Evolutionary conservation across 2,113 vertebrate genomes (phyloP).

Genomic region (Todiramphus chloris): DNA sequence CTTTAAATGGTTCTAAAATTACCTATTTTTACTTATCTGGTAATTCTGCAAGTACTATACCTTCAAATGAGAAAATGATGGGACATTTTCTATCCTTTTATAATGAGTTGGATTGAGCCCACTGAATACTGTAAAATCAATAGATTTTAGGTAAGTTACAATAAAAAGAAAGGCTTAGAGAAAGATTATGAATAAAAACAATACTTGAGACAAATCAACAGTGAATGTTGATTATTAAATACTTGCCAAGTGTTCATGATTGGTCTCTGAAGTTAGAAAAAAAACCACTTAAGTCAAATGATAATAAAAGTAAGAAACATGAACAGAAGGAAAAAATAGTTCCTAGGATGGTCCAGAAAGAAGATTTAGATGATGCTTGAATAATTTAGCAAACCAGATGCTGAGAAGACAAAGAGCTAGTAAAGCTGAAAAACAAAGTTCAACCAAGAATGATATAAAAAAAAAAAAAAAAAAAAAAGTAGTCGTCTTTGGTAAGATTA

Average conservation of each 20-base stretch:
- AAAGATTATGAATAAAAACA: not conserved
- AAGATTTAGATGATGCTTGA: not conserved
- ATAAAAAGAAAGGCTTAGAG: not conserved
- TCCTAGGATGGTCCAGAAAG: not conserved
- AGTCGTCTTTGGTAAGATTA: not conserved
- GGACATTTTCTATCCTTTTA: not conserved
- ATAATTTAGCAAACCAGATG: conserved; percentile 10
- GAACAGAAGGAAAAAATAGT: not conserved
- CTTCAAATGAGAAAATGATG: not conserved
- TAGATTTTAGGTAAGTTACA: not conserved
- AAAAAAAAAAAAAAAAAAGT: not conserved
- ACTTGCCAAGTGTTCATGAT: not conserved
- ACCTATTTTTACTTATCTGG: not conserved
- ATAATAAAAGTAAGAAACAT: not conserved
- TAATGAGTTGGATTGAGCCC: not conserved
- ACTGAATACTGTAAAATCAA: not conserved
- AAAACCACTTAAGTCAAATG: not conserved
- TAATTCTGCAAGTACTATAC: not conserved
- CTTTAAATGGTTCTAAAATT: not conserved
- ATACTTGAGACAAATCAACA: not conserved
- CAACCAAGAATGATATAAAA: not conserved
- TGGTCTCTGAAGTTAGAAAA: not conserved
- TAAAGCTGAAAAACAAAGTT: not conserved
- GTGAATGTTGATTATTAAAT: not conserved
- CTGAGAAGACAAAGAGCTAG: not conserved